A percentile compares a stretch with the other conserved stretches of the same genome.
These are phyloP conservation scores for Hyaena hyaena DNA, from an alignment of 2,113 vertebrate species.

Conservation along the genomic window DNA sequence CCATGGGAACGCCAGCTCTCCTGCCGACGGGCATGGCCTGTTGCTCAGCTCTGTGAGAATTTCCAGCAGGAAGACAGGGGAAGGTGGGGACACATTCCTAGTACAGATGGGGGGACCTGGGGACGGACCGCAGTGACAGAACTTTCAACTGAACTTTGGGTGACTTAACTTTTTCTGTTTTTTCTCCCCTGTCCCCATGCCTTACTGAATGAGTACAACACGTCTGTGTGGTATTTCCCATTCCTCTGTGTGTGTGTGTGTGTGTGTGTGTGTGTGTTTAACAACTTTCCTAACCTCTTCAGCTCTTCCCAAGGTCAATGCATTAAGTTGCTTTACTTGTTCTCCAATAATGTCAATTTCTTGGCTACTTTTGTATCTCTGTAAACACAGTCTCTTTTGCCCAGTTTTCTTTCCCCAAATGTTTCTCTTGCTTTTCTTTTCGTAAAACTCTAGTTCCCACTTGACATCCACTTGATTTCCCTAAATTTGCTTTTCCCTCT, in stretches of 20 bases:
- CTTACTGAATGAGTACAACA: not conserved
- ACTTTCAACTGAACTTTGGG: not conserved
- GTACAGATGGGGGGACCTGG: not conserved
- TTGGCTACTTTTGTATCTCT: not conserved
- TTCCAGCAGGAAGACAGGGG: not conserved
- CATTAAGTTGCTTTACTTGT: not conserved
- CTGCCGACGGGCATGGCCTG: fast-evolving
- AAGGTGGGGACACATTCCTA: not conserved
- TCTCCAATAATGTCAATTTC: not conserved
- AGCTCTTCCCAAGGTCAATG: not conserved
- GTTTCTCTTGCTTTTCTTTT: not conserved
- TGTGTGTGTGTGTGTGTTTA: too few species aligned
- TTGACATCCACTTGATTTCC: not conserved
- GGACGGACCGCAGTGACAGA: fast-evolving
- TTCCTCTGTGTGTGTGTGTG: not conserved
- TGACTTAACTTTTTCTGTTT: not conserved
- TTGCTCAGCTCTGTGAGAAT: not conserved
- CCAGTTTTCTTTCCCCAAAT: not conserved
- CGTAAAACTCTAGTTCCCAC: not conserved
- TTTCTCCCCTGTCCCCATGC: not conserved
- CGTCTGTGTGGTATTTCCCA: not conserved
- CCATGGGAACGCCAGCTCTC: fast-evolving
- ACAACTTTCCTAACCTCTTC: not conserved
- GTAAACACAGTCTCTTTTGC: not conserved
- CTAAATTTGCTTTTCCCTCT: not conserved